phyloP scores from a whole-genome alignment of 2,797 vertebrate genomes.

The Acanthurus lineatus region DNA sequence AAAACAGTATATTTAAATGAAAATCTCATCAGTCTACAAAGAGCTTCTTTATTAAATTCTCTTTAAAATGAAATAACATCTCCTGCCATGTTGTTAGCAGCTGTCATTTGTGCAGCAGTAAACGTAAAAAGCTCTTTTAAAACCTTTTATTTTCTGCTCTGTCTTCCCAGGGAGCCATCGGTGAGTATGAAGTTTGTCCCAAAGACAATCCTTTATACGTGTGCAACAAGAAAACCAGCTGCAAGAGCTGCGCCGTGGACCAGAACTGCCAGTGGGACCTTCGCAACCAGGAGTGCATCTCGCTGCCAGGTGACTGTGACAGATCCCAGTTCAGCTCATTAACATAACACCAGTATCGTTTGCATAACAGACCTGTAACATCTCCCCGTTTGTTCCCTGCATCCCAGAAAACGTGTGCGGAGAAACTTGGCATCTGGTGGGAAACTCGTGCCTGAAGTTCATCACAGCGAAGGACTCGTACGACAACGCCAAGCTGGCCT shows the following conservation, averaged over 20 bases:
- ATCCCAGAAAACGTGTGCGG: constrained; percentile 94
- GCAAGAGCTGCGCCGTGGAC: constrained; percentile 96
- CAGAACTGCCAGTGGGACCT: constrained; percentile 99
- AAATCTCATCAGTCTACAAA: neutral
- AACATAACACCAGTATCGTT: accelerated
- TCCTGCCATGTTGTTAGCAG: too few relatives aligned
- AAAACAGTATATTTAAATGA: neutral
- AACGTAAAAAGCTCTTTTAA: constrained; percentile 12
- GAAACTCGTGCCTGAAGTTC: constrained; percentile 95
- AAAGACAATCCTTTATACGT: constrained; percentile 94
- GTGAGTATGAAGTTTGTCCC: constrained; percentile 88
- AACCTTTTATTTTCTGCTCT: neutral
- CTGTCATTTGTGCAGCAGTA: neutral
- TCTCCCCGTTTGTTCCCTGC: neutral
- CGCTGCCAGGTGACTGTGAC: constrained; percentile 89
- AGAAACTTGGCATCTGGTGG: constrained; percentile 94
- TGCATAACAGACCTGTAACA: too few relatives aligned
- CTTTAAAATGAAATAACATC: too few relatives aligned
- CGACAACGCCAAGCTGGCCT: constrained; percentile 95
- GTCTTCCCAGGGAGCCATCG: constrained; percentile 85
- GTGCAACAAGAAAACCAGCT: constrained; percentile 98
- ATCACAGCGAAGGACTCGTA: constrained; percentile 93
- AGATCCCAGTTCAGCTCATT: neutral
- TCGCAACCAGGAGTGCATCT: constrained; percentile 96
- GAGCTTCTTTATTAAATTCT: neutral